These are phyloP conservation scores for Okamejei kenojei DNA, from an alignment of 2,797 vertebrate species.

Conservation along the genomic window DNA sequence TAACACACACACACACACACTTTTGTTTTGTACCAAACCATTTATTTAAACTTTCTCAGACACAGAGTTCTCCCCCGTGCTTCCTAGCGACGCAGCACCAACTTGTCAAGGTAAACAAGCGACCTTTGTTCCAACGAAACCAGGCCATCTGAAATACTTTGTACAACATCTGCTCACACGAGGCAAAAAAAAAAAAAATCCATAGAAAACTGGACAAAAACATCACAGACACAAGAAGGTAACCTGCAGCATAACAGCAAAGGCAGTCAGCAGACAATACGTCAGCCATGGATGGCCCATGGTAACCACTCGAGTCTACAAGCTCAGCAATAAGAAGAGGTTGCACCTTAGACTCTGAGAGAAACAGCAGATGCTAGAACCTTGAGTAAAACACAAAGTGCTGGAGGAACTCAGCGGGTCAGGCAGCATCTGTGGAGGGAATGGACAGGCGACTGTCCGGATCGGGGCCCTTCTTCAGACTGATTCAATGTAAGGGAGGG, in stretches of 20 bases:
- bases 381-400: no score
- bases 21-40: not conserved
- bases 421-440: no score
- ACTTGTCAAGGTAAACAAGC: not conserved
- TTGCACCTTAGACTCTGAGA: not conserved
- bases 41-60: conserved; percentile 4
- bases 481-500: no score
- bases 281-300: not conserved
- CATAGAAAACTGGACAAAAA: not conserved
- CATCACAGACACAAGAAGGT: not conserved
- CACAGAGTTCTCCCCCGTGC: not conserved
- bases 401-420: no score
- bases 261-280: not conserved
- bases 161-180: not conserved
- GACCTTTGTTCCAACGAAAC: not conserved
- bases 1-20: no score
- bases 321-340: not conserved
- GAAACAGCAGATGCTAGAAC: not conserved
- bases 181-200: not conserved
- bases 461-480: no score
- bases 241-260: not conserved
- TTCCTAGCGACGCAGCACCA: not conserved
- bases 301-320: not conserved
- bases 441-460: no score
- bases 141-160: not conserved